Base-by-base conservation (phyloP, 1,140 invertebrate species). In the Eupeodes corollae region DNA sequence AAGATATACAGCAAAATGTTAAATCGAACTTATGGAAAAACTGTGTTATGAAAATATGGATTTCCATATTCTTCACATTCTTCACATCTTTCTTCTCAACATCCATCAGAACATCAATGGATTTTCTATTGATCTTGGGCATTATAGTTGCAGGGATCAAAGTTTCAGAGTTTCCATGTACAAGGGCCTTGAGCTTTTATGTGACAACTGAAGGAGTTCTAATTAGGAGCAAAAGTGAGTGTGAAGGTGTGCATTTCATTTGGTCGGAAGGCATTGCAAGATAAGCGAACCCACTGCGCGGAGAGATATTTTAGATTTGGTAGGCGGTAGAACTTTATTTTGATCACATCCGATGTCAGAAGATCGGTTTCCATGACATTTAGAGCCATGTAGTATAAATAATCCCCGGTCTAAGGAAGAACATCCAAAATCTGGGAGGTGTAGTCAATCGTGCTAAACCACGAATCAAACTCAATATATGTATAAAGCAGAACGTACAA, bases 1-100 rank as follows among this genome's bases (percentile, higher is more conserved):
- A 95, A 99, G 65, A 99, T 98, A 64, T 99, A 99, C 95, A 98
- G 75, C 21, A 88, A 80, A 13, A 31, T 57, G 96, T 74, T 48
- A 99, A 77, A 78, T 99, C 96, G 67, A 98, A 99, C 70, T 99
- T 98, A 69, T 99, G 93, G 77, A 99, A 99, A 73, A 99, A 98
- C 74, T 99, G 94, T 5, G 96, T 99, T 56, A 99, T 98, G 68
- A 99, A 99, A 62, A 99, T 98, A 67, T 99, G 95, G 58, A 97
- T 97, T 71, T 98, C 95, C 13, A 99, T n/a, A n/a, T n/a, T n/a
- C n/a, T n/a, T 76, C 6, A 99, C 91, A 60, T 92, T 88, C 8
- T 92, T 95, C 26, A 93, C 89, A 68, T 98, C 95, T 61, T 96
- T 91, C 46, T 84, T 83, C 62, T 99, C 96, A 1, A 99, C 94